Conservation (phyloP, 2,113 vertebrate species). For the Sceloporus tristichus region DNA sequence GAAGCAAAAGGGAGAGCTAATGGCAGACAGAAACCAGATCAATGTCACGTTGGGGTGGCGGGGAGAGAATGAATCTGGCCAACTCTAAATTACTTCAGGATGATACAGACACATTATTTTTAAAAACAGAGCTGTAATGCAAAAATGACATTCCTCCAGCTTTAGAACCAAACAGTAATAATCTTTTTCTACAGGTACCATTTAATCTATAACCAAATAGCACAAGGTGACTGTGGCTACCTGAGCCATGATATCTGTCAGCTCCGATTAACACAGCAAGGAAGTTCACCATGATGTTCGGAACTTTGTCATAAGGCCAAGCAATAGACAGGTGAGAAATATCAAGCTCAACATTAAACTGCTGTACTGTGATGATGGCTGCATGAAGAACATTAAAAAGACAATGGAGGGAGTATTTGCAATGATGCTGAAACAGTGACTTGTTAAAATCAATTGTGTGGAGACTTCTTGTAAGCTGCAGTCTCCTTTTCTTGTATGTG, state of each 20-base stretch:
- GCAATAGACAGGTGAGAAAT: not conserved
- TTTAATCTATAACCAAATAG: not conserved
- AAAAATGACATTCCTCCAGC: not conserved
- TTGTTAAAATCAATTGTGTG: not conserved
- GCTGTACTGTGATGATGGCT: not conserved
- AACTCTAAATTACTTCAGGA: not conserved
- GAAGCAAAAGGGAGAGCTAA: not conserved
- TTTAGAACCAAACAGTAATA: not conserved
- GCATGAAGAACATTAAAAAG: constrained; percentile 11
- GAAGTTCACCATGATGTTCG: not conserved
- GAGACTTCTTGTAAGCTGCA: constrained; percentile 30
- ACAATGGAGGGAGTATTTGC: not conserved
- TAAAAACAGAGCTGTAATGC: not conserved
- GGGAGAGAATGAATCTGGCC: not conserved
- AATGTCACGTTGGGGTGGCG: not conserved
- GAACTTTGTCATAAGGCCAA: not conserved
- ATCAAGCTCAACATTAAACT: not conserved
- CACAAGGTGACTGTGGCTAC: not conserved
- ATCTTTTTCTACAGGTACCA: not conserved
- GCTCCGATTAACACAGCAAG: not conserved
- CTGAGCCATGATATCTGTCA: not conserved
- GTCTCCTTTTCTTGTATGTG: not conserved
- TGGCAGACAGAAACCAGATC: not conserved
- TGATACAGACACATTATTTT: not conserved
- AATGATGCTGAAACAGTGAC: constrained; percentile 25